These are phyloP conservation scores for Lasioglossum leucozonium DNA, from an alignment of 2,888 invertebrate genomes.

Conservation along the genomic window DNA sequence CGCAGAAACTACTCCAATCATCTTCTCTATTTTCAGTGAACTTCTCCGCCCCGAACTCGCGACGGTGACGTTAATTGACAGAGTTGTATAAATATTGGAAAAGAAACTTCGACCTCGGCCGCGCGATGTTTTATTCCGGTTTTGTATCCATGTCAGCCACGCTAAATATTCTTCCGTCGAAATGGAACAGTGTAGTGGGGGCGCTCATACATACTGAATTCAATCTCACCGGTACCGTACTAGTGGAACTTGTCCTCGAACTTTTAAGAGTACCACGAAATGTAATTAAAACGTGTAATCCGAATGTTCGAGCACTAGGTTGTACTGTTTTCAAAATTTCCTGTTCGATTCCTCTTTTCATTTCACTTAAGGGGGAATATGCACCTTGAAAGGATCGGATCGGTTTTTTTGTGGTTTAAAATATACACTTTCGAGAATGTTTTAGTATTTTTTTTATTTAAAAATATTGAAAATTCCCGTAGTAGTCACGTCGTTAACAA, in stretches of 20 bases:
- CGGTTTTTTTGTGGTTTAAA: too few species aligned
- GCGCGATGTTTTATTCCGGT: neutral
- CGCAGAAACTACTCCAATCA: neutral
- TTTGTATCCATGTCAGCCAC: neutral
- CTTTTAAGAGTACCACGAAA: neutral
- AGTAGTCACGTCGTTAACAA: too few species aligned
- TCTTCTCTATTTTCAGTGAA: neutral
- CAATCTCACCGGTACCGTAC: neutral
- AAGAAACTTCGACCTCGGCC: neutral
- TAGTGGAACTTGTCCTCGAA: neutral
- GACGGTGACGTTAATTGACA: neutral
- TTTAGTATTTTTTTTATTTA: too few species aligned
- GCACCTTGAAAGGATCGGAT: too few species aligned
- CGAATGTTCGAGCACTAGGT: too few species aligned
- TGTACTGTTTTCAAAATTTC: neutral
- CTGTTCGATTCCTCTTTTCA: too few species aligned
- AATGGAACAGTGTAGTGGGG: neutral
- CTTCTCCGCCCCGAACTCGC: neutral
- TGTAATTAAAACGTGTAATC: neutral
- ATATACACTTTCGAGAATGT: too few species aligned
- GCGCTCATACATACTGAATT: too few species aligned
- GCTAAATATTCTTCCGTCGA: neutral
- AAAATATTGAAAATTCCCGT: too few species aligned
- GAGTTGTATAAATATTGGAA: neutral
- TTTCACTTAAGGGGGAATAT: too few species aligned